phyloP scores from a whole-genome alignment of 2,888 invertebrate genomes.

The Hydroisotoma schaefferi region DNA sequence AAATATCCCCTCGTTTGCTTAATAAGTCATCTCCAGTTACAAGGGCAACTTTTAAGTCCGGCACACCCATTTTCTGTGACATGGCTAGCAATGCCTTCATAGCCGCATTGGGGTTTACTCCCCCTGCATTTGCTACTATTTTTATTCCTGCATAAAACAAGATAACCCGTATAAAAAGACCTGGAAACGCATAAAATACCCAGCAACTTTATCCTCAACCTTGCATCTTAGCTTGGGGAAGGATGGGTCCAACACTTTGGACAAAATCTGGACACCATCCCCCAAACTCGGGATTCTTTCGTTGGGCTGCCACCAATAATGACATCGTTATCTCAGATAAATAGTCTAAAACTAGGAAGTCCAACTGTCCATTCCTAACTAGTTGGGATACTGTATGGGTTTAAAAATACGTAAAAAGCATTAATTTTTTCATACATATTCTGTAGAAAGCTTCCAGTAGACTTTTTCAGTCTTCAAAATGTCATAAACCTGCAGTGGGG shows the following conservation, averaged over 20 bases:
- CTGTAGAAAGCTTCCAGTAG: neutral
- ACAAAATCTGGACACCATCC: conserved; percentile 56
- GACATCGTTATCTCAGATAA: conserved; percentile 59
- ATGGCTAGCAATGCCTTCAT: conserved; percentile 52
- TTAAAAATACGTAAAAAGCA: neutral
- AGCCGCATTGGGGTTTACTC: conserved; percentile 55
- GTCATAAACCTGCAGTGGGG: conserved; percentile 52
- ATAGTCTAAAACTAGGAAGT: conserved; percentile 56
- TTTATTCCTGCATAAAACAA: conserved; percentile 51
- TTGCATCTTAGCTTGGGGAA: conserved; percentile 54
- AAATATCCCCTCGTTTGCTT: conserved; percentile 32
- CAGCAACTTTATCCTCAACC: conserved; percentile 49
- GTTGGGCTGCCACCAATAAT: conserved; percentile 54
- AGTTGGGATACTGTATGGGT: conserved; percentile 54
- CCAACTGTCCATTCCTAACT: conserved; percentile 53
- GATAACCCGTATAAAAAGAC: neutral
- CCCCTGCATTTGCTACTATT: conserved; percentile 56
- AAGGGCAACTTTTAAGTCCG: conserved; percentile 54
- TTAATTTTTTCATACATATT: neutral
- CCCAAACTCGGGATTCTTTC: conserved; percentile 52
- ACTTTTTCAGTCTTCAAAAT: neutral
- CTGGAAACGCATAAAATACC: neutral
- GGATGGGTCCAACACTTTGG: conserved; percentile 53
- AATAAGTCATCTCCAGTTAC: conserved; percentile 55
- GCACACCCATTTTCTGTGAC: conserved; percentile 51